Base-by-base conservation (phyloP, 2,113 vertebrate species). In the Solea senegalensis region DNA sequence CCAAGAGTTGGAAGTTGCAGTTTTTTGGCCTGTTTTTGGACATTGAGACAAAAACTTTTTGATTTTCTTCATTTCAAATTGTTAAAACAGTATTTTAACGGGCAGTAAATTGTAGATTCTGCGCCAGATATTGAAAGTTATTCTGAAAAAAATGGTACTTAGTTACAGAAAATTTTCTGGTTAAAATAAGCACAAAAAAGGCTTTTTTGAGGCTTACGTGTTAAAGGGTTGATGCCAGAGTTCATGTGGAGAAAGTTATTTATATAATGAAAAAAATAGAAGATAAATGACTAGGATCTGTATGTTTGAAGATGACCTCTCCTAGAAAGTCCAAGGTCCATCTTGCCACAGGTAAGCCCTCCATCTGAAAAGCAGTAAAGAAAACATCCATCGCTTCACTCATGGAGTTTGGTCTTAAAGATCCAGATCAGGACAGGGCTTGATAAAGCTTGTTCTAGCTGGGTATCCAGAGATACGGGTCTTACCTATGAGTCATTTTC, bases 401-500 rank as follows among this genome's bases (percentile, higher is more conserved):
- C 87, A 83, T 90, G 85, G 83, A 78, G 88, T 89, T 89, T 91
- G 78, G 78, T 90, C 86, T 91, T 90, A 89, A 93, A 93, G 92
- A 93, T 92, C 86, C 84, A 78, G 74, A 93, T 93, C 90, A 85
- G 90, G 82, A 76, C 60, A 60, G 63, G 73, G 69, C 75, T 90
- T 89, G 91, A 93, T 94, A 93, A 94, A 88, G 81, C 89, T 92
- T 92, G 91, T 92, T 92, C 90, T 92, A 85, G 88, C 91, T 83
- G 91, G 82, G 70, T 85, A 88, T 91, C 88, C 87, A 86, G 81
- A 92, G 90, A 94, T 91, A 93, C 78, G 56, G 82, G 89, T 92
- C 89, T 94, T 93, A 93, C 92, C 92, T 92, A 88, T 86, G 89
- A 93, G 89, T 93, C 89, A 93, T 94, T 94, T 93, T 90, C 91